Conservation (phyloP, 2,888 invertebrate genomes). For the Deladenus siricidicola region DNA sequence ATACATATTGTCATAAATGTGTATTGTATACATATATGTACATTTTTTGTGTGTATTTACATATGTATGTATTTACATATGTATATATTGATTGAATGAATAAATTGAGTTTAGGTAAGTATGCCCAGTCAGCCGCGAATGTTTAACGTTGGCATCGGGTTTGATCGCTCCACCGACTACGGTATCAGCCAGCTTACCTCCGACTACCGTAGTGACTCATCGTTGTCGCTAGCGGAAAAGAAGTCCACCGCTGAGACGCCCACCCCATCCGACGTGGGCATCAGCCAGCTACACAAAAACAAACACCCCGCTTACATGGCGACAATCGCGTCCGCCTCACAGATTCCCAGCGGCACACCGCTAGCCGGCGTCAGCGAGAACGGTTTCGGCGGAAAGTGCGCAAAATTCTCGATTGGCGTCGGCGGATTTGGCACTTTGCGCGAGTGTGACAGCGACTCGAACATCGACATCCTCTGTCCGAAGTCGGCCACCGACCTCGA, state of each 20-base stretch:
- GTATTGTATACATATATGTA: no score
- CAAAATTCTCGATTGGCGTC: constrained; percentile 21
- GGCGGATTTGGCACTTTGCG: constrained; percentile 4
- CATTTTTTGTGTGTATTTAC: no score
- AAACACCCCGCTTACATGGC: not conserved
- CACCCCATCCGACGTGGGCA: not conserved
- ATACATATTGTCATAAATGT: no score
- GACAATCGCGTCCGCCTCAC: not conserved
- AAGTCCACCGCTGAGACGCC: not conserved
- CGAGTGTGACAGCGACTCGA: constrained; percentile 8
- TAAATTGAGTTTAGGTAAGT: not conserved
- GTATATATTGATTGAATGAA: no score
- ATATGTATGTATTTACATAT: no score
- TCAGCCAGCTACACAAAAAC: not conserved
- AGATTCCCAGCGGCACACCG: not conserved
- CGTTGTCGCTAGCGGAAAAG: constrained; percentile 4
- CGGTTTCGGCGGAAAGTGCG: constrained; percentile 6
- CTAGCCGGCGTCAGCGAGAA: not conserved
- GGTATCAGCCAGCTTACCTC: constrained; percentile 20
- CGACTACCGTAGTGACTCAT: not conserved
- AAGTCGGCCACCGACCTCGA: not conserved
- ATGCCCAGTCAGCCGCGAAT: constrained; percentile 19
- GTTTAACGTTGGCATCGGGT: constrained; percentile 26
- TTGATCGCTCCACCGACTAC: constrained; percentile 28
- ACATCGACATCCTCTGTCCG: not conserved